These are phyloP conservation scores for Ferdinandea cuprea DNA, from an alignment of 2,888 invertebrate species.

Conservation along the genomic window DNA sequence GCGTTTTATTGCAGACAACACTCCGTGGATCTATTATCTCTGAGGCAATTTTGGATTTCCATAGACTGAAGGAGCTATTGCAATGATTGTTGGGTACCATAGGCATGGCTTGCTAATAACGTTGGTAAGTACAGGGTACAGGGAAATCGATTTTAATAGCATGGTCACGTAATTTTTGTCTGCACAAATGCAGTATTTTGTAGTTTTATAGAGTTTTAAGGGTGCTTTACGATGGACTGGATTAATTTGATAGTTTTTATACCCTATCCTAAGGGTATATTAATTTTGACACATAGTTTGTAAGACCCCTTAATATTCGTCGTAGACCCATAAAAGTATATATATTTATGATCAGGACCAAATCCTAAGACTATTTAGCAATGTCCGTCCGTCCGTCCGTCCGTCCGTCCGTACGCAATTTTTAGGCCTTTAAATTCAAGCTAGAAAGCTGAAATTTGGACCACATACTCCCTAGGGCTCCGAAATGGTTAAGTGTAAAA, in stretches of 20 bases:
- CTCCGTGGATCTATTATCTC: slow-evolving; percentile 40
- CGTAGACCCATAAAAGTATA: too few relatives aligned
- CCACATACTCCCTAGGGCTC: too few relatives aligned
- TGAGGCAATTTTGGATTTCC: slow-evolving; percentile 19
- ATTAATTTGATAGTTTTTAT: slow-evolving; percentile 20
- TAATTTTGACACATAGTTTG: too few relatives aligned
- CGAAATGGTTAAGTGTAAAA: too few relatives aligned
- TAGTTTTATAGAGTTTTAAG: slow-evolving; percentile 16
- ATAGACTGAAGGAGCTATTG: slow-evolving; percentile 3
- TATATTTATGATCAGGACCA: too few relatives aligned
- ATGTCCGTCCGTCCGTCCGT: too few relatives aligned
- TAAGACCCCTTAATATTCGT: too few relatives aligned
- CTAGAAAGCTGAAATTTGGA: too few relatives aligned
- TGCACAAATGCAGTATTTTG: slow-evolving; percentile 22
- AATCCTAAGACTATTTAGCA: too few relatives aligned
- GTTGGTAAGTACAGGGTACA: slow-evolving; percentile 38
- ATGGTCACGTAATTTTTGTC: slow-evolving; percentile 49
- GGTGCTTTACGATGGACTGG: slow-evolving; percentile 21
- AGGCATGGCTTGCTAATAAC: slow-evolving; percentile 34
- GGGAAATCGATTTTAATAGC: slow-evolving; percentile 43
- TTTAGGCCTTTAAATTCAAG: too few relatives aligned
- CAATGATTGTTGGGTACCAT: slow-evolving; percentile 29
- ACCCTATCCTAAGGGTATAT: too few relatives aligned
- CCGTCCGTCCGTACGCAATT: too few relatives aligned
- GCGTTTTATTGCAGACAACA: slow-evolving; percentile 55